These are phyloP conservation scores for Caenorhabditis sp. DNA, from an alignment of 2,888 invertebrate species.

Conservation along the genomic window DNA sequence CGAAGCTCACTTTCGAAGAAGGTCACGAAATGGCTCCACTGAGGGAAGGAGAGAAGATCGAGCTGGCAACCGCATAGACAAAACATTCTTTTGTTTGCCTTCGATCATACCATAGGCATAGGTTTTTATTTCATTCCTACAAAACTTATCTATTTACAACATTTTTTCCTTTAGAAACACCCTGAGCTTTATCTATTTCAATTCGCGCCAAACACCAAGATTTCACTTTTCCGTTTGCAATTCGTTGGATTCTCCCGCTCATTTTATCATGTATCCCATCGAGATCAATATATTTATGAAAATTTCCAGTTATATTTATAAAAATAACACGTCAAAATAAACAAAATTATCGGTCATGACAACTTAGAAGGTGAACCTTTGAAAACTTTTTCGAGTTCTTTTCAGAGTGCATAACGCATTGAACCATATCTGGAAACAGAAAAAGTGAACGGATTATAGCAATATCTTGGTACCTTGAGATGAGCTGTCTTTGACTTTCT, in stretches of 20 bases:
- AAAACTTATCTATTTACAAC: constrained; percentile 10
- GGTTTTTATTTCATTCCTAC: neutral
- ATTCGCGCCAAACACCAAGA: constrained; percentile 8
- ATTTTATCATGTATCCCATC: neutral
- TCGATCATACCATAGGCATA: no score
- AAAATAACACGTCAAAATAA: no score
- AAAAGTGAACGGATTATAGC: neutral
- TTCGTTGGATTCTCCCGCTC: neutral
- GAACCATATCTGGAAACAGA: constrained; percentile 36
- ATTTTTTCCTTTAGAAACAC: constrained; percentile 5
- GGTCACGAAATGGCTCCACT: constrained; percentile 61
- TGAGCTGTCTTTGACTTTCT: constrained; percentile 36
- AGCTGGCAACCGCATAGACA: constrained; percentile 38
- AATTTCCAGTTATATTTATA: no score
- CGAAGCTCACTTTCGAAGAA: constrained; percentile 53
- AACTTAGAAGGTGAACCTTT: constrained; percentile 32
- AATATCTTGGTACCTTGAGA: constrained; percentile 22
- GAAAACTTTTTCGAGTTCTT: constrained; percentile 45
- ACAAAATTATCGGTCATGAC: constrained; percentile 34
- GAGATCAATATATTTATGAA: constrained; percentile 16
- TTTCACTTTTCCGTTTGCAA: constrained; percentile 21
- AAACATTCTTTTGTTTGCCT: no score
- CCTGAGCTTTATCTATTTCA: constrained; percentile 28
- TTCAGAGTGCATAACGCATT: constrained; percentile 44
- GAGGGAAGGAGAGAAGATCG: constrained; percentile 52